Evolutionary conservation across 2,888 invertebrate genomes (phyloP).

Genomic region (Polydrusus tereticollis): DNA sequence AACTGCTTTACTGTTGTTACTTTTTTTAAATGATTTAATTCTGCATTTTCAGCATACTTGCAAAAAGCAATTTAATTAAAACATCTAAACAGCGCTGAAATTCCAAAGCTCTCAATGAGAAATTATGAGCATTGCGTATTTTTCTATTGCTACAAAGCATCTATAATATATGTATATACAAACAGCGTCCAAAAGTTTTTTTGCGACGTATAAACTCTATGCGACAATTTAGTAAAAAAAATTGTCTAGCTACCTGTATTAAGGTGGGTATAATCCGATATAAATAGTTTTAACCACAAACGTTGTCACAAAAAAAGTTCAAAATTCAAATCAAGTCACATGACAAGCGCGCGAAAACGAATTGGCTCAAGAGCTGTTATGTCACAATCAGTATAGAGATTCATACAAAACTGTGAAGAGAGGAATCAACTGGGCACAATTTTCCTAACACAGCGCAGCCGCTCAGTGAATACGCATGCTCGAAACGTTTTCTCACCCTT

Average conservation of each 20-base stretch:
- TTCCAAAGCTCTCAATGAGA: too few relatives aligned
- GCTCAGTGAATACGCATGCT: slow-evolving; percentile 58
- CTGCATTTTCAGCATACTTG: not conserved
- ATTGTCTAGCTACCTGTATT: slow-evolving; percentile 10
- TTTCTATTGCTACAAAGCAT: not conserved
- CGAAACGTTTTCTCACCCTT: slow-evolving; percentile 59
- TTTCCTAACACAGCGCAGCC: slow-evolving; percentile 58
- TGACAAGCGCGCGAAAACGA: slow-evolving; percentile 49
- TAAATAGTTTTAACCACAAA: slow-evolving; percentile 9
- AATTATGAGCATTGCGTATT: slow-evolving; percentile 3
- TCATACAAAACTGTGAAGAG: slow-evolving; percentile 46
- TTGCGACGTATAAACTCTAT: not conserved
- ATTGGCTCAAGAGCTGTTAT: slow-evolving; percentile 31
- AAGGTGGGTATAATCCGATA: slow-evolving; percentile 18
- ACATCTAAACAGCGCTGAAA: not conserved
- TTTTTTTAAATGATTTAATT: not conserved
- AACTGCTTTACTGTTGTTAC: too few relatives aligned
- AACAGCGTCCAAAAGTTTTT: not conserved
- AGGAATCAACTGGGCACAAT: slow-evolving; percentile 57
- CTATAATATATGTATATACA: not conserved
- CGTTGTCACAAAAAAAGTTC: slow-evolving; percentile 39
- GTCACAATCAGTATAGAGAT: slow-evolving; percentile 30
- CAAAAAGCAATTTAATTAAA: slow-evolving; percentile 6
- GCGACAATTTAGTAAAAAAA: not conserved
- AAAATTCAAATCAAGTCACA: slow-evolving; percentile 50